Evolutionary conservation across 2,797 vertebrate species (phyloP), one percentile per base, ranked within the genome.

Genomic region (Arctocebus calabarensis): DNA sequence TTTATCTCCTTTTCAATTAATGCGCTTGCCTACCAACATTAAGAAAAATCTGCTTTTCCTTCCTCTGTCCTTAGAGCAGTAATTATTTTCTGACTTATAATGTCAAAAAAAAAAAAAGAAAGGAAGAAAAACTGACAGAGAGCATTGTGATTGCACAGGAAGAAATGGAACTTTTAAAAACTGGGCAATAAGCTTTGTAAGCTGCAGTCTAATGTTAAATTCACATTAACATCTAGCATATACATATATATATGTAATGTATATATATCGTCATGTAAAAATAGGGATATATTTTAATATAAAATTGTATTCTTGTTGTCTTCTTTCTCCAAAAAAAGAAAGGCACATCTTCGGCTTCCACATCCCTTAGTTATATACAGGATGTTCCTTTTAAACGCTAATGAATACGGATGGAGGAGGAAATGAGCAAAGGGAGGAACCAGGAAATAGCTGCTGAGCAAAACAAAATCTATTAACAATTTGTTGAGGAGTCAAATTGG

Each of bases 391-490:
- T 97, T 96, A 90, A 97, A 91, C 93, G 92, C 19, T 89, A 97
- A 97, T 96, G 96, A 96, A 95, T 61, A 94, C 79, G 97, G 95
- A 94, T 96, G 84, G 86, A 97, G 91, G 94, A 94, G 94, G 96
- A 97, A 97, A 97, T 96, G 95, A 97, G 93, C 59, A 75, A 96
- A 97, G 97, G 97, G 78, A 95, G 73, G 62, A 89, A 96, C 90
- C 95, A 97, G 97, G 97, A 98, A 98, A 97, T 86, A 97, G 88
- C 96, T 94, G 73, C 96, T 93, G 94, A 97, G 82, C 88, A 87
- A 94, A 97, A 97, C 71, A 96, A 98, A 96, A 96, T 62, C 48
- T 48, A 96, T 97, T 97, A 94, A 95, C 96, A 97, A 96, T 98
- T 97, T 96, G 68, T 96, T 97, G 95, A 94, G 97, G 95, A 98